These are phyloP conservation scores for Siniperca scherzeri DNA, from an alignment of 2,797 vertebrate genomes.

Conservation along the genomic window DNA sequence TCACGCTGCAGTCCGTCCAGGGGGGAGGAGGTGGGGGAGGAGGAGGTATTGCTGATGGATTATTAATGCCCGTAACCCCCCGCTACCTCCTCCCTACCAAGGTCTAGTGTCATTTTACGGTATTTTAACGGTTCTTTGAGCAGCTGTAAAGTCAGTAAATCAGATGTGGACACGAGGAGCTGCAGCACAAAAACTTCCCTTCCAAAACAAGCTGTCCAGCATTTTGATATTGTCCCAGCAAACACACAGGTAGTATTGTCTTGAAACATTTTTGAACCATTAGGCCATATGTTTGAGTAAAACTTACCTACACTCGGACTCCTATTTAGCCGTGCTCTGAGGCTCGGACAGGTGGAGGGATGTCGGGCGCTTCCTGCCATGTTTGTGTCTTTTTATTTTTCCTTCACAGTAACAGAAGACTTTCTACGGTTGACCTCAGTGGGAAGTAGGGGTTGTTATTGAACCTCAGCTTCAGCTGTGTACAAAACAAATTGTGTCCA, in stretches of 20 bases:
- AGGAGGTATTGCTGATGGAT: slow-evolving; percentile 34
- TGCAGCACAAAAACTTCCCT: background rate
- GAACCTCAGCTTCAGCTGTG: too few relatives aligned
- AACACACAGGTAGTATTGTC: background rate
- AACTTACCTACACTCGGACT: background rate
- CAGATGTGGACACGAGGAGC: background rate
- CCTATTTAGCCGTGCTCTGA: too few relatives aligned
- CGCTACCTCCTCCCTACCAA: background rate
- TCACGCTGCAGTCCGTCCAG: slow-evolving; percentile 24
- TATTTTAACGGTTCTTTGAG: slow-evolving; percentile 2
- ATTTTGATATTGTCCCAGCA: background rate
- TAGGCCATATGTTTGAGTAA: background rate
- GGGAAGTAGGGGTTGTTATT: too few relatives aligned
- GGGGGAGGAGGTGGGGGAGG: background rate
- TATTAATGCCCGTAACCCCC: slow-evolving; percentile 58
- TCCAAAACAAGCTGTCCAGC: slow-evolving; percentile 11
- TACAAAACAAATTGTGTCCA: too few relatives aligned
- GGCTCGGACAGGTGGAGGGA: too few relatives aligned
- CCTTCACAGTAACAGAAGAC: too few relatives aligned
- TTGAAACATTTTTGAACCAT: background rate
- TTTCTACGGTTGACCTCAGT: too few relatives aligned
- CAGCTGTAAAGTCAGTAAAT: slow-evolving; percentile 18
- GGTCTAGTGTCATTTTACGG: slow-evolving; percentile 37
- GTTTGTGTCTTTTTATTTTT: too few relatives aligned
- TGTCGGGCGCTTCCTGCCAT: too few relatives aligned